phyloP scores from a whole-genome alignment of 2,113 vertebrate species.

The Falcunculus frontatus region DNA sequence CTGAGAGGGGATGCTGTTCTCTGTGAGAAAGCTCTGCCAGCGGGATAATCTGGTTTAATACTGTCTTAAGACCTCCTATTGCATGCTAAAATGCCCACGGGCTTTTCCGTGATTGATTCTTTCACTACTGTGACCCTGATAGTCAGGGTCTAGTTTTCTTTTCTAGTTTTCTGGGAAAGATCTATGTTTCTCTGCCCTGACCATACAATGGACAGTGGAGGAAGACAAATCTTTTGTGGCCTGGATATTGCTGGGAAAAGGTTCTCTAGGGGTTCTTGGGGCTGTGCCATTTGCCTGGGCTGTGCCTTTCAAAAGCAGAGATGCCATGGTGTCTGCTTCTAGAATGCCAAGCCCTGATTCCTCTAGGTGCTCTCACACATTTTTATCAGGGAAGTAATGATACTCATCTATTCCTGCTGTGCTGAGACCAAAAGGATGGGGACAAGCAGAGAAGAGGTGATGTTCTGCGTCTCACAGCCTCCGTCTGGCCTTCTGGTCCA shows the following conservation, averaged over 20 bases:
- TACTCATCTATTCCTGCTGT: background rate
- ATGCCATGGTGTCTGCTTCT: background rate
- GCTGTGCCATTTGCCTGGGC: background rate
- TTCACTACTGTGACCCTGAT: background rate
- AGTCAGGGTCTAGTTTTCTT: background rate
- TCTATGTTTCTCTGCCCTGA: background rate
- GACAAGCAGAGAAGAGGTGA: background rate
- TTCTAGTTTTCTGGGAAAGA: background rate
- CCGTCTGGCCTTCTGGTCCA: background rate
- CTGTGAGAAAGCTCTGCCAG: background rate
- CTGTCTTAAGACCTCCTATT: background rate
- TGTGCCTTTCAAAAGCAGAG: background rate
- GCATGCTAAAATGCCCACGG: background rate
- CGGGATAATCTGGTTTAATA: background rate
- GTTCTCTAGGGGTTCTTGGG: background rate
- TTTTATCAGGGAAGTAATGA: background rate
- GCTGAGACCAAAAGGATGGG: background rate
- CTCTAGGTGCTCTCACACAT: background rate
- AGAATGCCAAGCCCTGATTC: background rate
- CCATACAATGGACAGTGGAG: background rate
- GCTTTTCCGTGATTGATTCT: background rate
- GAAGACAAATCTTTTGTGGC: background rate
- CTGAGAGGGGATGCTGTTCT: background rate
- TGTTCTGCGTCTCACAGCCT: background rate
- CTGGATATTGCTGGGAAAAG: background rate